These are phyloP conservation scores for Sigmodon hispidus DNA, from an alignment of 2,113 vertebrate species.

Conservation along the genomic window DNA sequence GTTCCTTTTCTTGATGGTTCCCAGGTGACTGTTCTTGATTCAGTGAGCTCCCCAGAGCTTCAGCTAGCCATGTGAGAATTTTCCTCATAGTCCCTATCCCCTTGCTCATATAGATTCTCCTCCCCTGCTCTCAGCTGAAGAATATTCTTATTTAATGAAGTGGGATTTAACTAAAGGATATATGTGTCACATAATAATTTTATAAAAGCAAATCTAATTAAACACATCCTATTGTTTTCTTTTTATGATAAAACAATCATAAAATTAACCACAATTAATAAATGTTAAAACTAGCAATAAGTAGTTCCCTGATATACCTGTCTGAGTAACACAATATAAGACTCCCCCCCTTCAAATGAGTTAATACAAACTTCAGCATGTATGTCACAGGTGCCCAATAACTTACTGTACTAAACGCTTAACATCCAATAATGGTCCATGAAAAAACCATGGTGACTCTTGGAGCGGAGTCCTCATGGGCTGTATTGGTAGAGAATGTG, in stretches of 20 bases:
- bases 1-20: too few relatives aligned
- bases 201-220: conserved; percentile 9
- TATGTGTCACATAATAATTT: background rate
- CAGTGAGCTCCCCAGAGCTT: too few relatives aligned
- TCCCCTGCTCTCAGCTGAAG: too few relatives aligned
- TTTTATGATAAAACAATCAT: background rate
- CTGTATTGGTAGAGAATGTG: background rate
- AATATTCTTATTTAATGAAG: background rate
- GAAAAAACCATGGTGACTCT: background rate
- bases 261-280: conserved; percentile 24
- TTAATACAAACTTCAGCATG: background rate
- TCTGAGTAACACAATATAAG: background rate
- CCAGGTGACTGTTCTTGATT: too few relatives aligned
- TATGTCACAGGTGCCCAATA: background rate
- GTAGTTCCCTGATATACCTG: background rate
- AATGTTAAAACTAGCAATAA: background rate
- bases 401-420: background rate
- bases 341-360: background rate
- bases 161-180: conserved; percentile 1
- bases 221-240: background rate
- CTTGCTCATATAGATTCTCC: too few relatives aligned
- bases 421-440: background rate
- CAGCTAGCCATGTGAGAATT: too few relatives aligned
- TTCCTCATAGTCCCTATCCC: too few relatives aligned
- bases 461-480: background rate